These are phyloP conservation scores for Laticauda laticaudata DNA, from an alignment of 2,113 vertebrate species.

Conservation along the genomic window DNA sequence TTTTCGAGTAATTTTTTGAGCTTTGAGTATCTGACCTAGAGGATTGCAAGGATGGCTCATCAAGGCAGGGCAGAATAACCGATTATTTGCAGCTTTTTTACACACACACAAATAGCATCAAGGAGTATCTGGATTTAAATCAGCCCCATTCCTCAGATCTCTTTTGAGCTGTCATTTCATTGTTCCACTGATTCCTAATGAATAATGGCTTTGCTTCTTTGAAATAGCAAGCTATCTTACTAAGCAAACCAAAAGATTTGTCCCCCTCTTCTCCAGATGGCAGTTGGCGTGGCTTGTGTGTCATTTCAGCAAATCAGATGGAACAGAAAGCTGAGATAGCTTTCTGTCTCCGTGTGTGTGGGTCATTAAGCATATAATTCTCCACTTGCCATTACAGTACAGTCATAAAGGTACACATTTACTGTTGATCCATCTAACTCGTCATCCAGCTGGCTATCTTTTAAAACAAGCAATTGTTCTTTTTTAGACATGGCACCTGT, in stretches of 20 bases:
- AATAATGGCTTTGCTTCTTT: slow-evolving; percentile 5
- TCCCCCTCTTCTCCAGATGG: background rate
- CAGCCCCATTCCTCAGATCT: background rate
- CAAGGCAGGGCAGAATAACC: slow-evolving; percentile 19
- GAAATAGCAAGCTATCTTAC: background rate
- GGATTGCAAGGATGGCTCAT: slow-evolving; percentile 28
- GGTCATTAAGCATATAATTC: background rate
- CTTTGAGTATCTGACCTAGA: background rate
- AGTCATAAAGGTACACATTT: background rate
- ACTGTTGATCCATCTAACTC: background rate
- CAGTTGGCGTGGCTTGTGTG: background rate
- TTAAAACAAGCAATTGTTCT: background rate
- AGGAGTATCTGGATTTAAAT: slow-evolving; percentile 17
- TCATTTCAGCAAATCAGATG: background rate
- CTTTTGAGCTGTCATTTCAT: slow-evolving; percentile 7
- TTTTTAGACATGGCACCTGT: background rate
- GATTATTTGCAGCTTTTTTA: background rate
- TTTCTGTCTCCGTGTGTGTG: background rate
- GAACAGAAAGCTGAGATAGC: background rate
- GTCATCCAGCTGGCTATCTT: background rate
- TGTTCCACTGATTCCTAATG: slow-evolving; percentile 3
- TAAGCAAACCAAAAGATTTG: background rate
- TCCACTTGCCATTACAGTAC: background rate
- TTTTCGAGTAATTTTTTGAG: slow-evolving; percentile 34
- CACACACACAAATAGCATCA: background rate